Conservation (phyloP, 2,888 invertebrate genomes). For the Resseliella maxima region DNA sequence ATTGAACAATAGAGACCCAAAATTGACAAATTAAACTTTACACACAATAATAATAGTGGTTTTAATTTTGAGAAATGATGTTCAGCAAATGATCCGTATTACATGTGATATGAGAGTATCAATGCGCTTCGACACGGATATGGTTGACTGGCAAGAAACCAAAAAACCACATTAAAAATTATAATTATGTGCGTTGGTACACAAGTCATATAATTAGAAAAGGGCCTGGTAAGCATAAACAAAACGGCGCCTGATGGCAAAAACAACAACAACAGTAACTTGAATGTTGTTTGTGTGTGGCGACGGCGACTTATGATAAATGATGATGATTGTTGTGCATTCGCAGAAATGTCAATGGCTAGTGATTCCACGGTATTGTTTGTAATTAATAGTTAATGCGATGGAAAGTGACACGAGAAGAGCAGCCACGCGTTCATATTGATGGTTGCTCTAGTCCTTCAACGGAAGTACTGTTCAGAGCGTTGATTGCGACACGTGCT, state of each 20-base stretch:
- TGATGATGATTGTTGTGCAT: constrained; percentile 34
- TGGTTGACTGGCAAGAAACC: constrained; percentile 16
- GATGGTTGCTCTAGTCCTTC: not conserved
- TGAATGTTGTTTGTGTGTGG: not conserved
- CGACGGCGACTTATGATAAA: constrained; percentile 32
- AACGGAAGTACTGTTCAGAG: not conserved
- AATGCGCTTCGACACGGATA: constrained; percentile 45
- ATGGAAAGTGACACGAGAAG: constrained; percentile 35
- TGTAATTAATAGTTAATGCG: constrained; percentile 40
- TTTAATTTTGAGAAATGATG: constrained; percentile 1
- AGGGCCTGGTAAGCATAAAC: constrained; percentile 2
- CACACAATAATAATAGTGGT: constrained; percentile 39
- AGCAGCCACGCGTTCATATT: not conserved
- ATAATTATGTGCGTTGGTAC: constrained; percentile 37
- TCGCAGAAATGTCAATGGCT: constrained; percentile 43
- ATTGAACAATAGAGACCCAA: not conserved
- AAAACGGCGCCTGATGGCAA: constrained; percentile 42
- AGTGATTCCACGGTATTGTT: not conserved
- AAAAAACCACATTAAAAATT: constrained; percentile 53
- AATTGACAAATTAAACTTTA: constrained; percentile 41
- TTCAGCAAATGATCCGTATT: constrained; percentile 3
- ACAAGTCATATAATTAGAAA: constrained; percentile 25
- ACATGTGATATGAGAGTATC: constrained; percentile 5
- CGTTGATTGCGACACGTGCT: constrained; percentile 53
- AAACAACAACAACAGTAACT: not conserved